Evolutionary conservation across 1,140 invertebrate species (phyloP), one percentile per base, ranked within the genome.

Genomic region (Philotrypesis tridentata): DNA sequence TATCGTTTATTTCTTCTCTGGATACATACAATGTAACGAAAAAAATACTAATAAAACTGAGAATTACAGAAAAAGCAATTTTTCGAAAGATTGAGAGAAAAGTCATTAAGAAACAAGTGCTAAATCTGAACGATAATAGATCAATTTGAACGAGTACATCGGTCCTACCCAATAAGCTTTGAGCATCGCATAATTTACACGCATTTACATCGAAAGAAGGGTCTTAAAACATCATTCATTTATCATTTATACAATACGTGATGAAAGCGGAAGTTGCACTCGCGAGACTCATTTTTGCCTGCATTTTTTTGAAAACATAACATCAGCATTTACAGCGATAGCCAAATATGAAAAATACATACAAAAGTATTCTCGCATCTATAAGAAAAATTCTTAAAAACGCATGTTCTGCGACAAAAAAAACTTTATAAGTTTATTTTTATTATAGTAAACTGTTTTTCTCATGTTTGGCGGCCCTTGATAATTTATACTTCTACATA

Each of bases 401-500:
- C 65, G 40, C 11, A n/a, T n/a, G 33, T 76, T 40, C 11, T 65
- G 63, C 21, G 17, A 17, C 11, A 65, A 67, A 67, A n/a, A 40
- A 14, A 77, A 12, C 21, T 55, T 55, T 55, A 4, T 14, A 17
- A 21, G 4, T 21, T n/a, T 7, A 6, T 55, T 55, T n/a, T 55
- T 55, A 55, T 55, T 8, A 55, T 55, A 55, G 17, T 55, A 55
- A 55, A 55, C n/a, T 0, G 48, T 55, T 55, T 55, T 55, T n/a
- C 21, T n/a, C 4, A 14, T 0, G 48, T 55, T 55, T 17, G 48
- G 48, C 48, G 48, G 14, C 48, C 2, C 40, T 43, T 43, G 48
- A n/a, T 55, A 11, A 65, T 76, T 43, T 78, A 48, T 31, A 43
- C 48, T 78, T 78, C n/a, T 43, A 65, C 40, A 65, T 21, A 67